Evolutionary conservation across 2,113 vertebrate genomes (phyloP).

Genomic region (Campylomormyrus tamandua): DNA sequence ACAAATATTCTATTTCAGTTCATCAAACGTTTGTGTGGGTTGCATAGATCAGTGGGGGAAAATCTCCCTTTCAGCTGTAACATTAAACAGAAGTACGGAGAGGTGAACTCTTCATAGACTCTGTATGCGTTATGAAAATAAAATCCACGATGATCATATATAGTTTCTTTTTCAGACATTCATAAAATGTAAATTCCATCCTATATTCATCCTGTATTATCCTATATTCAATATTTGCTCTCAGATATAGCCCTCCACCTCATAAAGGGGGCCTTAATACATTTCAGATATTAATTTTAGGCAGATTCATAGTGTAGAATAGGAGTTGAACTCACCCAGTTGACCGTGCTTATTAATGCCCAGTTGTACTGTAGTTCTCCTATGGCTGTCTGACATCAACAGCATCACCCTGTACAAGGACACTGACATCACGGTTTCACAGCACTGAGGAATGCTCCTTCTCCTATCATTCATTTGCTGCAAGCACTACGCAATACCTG

Average conservation of each 20-base stretch:
- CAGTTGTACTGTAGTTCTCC: not conserved
- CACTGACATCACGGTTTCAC: not conserved
- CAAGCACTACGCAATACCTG: not conserved
- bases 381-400: not conserved
- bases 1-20: not conserved
- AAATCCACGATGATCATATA: not conserved
- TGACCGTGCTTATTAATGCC: not conserved
- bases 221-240: no score
- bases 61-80: not conserved
- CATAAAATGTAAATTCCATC: not conserved
- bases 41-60: not conserved
- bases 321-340: not conserved
- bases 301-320: no score
- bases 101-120: not conserved
- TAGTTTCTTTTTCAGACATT: not conserved
- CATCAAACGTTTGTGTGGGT: not conserved
- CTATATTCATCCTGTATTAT: no score
- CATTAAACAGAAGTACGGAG: not conserved
- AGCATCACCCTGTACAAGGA: not conserved
- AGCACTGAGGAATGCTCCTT: not conserved
- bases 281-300: not conserved
- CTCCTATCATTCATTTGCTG: not conserved
- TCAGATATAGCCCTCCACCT: not conserved
- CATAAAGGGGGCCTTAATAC: not conserved
- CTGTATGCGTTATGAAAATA: not conserved